Base-by-base conservation (phyloP, 2,888 invertebrate species). In the Ophioninae sp. region DNA sequence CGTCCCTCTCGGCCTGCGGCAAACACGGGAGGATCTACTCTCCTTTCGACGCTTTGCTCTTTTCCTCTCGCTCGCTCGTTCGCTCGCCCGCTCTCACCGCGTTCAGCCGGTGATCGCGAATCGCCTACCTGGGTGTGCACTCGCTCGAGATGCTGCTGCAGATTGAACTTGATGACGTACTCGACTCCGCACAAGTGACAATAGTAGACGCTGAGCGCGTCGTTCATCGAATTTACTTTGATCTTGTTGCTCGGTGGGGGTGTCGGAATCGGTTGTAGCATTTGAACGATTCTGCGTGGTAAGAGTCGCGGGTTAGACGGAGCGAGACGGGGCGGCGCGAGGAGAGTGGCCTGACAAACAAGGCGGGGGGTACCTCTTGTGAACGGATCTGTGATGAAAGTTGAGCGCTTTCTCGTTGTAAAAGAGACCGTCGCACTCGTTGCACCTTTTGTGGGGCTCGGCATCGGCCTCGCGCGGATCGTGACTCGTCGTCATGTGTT, bases 101-200 rank as follows among this genome's bases (percentile, higher is more conserved):
- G 17, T 62, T n/a, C n/a, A n/a, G n/a, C 0, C 7, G 56, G 56
- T 76, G 6, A n/a, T n/a, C n/a, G 23, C n/a, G n/a, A n/a, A n/a
- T n/a, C n/a, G n/a, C n/a, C n/a, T 86, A 91, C 91, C 89, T 88
- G 87, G 8, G 89, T 89, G 69, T 92, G 92, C 73, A 89, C 87
- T 44, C 89, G 88, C 79, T 93, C 93, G 74, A 93, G 86, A 86
- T 93, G 93, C 76, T 92, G 93, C 91, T 95, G 94, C 86, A 96
- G 92, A 92, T 96, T 96, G 78, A 95, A 95, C 91, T 95, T 96
- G 81, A 95, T 94, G 68, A 95, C 94, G 91, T 95, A 95, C 89
- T 96, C 95, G 80, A 94, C 95, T 20, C 96, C 96, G 91, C 96
- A 96, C 86, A 96, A 89, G 86, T 94, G 94, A 82, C 94, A 94